A percentile compares a stretch with the other conserved stretches of the same genome.
phyloP scores from a whole-genome alignment of 2,797 vertebrate genomes.

The Carapus acus region DNA sequence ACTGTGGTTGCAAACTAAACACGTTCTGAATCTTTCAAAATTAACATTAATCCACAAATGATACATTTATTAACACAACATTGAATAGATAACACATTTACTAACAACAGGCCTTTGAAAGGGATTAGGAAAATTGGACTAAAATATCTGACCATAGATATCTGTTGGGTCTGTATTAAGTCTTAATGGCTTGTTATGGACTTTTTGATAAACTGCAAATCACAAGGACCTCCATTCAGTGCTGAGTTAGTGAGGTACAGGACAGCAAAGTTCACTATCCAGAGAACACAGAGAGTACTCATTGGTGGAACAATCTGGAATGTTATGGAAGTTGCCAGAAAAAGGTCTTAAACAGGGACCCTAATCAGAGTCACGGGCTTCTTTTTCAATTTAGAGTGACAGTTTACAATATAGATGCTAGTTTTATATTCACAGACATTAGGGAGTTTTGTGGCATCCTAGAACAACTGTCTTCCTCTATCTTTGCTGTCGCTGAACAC shows the following conservation, averaged over 20 bases:
- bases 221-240: slow-evolving; percentile 12
- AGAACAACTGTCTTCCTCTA: slow-evolving; percentile 46
- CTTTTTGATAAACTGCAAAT: slow-evolving; percentile 24
- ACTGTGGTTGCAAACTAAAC: too few species aligned
- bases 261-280: slow-evolving; percentile 52
- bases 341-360: slow-evolving; percentile 59
- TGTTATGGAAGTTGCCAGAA: slow-evolving; percentile 59
- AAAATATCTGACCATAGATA: too few species aligned
- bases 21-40: too few species aligned
- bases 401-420: slow-evolving; percentile 41
- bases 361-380: slow-evolving; percentile 78
- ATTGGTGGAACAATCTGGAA: slow-evolving; percentile 71
- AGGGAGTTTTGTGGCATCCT: slow-evolving; percentile 34
- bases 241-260: slow-evolving; percentile 14
- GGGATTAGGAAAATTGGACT: too few species aligned
- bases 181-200: too few species aligned
- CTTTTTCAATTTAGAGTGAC: slow-evolving; percentile 65
- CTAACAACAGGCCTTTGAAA: too few species aligned
- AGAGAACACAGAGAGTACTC: slow-evolving; percentile 66
- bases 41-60: too few species aligned
- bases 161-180: too few species aligned
- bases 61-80: too few species aligned
- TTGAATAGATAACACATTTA: too few species aligned
- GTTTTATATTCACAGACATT: slow-evolving; percentile 57
- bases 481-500: slow-evolving; percentile 27